Base-by-base conservation (phyloP, 2,888 invertebrate genomes). In the Drosophila austrosaltans region DNA sequence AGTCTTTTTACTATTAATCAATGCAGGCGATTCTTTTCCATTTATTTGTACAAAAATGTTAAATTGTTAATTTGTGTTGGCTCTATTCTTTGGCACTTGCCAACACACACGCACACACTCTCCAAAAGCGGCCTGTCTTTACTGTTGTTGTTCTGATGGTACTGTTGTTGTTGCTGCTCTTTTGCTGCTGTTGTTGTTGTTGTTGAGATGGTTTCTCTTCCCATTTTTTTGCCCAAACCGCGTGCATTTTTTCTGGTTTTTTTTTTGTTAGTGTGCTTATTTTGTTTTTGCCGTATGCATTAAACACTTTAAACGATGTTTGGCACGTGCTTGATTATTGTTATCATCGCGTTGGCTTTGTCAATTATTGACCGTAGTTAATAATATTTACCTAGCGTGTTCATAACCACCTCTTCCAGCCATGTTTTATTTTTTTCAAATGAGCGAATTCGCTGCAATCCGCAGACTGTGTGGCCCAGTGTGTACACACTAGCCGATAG, bases 321-420 rank as follows among this genome's bases (percentile, higher is more conserved):
- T n/a, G 36, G 22, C 56, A 57, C 62, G 59, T 56, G 69, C 60
- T 70, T 70, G 32, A 20, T 32, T n/a, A 48, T 75, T 72, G 10
- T 54, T 73, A 67, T 71, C 71, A 70, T 63, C 76, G 53, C 67
- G 67, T 44, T 74, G 54, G 32, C 58, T 28, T 61, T 28, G 63
- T 68, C 63, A 71, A 79, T 84, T 80, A 61, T 72, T 69, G 75
- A 78, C 32, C 78, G 78, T 79, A 82, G 80, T 84, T 89, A 78
- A 82, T 82, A 90, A 91, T 91, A 92, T 92, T 94, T 95, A 96
- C 96, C 96, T 96, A 93, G 95, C 94, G 95, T 96, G 96, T 93
- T 96, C 96, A 94, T 95, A 96, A 94, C 95, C 95, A 95, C 95
- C 95, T 94, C 96, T 96, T 94, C 96, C 96, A 95, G 96, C 96